Base-by-base conservation (phyloP, 1,140 invertebrate species). In the Himalopsyche phryganea region DNA sequence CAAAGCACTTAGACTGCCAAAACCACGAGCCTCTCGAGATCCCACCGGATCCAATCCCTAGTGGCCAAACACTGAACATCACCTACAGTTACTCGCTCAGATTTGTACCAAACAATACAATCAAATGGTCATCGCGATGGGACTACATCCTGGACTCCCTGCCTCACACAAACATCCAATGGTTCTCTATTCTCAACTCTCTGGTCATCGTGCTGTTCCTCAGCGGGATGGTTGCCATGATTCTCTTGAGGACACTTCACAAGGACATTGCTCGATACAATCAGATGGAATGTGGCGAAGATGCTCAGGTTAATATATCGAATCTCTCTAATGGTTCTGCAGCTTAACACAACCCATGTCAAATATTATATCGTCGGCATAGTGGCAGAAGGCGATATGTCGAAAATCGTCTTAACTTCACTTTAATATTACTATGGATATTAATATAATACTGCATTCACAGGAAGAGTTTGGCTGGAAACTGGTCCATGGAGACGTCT, bases 401-500 rank as follows among this genome's bases (percentile, higher is more conserved):
- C 23, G 23, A n/a, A 28, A 28, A 28, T 28, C 9, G 9, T 28
- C 23, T 28, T 28, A 28, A n/a, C n/a, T n/a, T n/a, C n/a, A n/a
- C n/a, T n/a, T n/a, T n/a, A n/a, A n/a, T n/a, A n/a, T n/a, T n/a
- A n/a, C n/a, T 47, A 6, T 17, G 23, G 13, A 13, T 42, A 40
- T 52, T 42, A 7, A 13, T 7, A 42, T 41, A 52, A 18, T 41
- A 15, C 18, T 52, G 14, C 7, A 32, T 9, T 19, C 15, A 1
- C 85, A 97, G 80, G 97, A 99, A 78, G 96, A 98, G 73, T 98
- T 98, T 80, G 96, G 97, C 15, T 99, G 97, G 97, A 99, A 99
- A 78, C 77, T 99, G 36, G 93, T 97, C 1, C 94, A 97, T 70
- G 94, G 94, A 10, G 94, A 97, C 76, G 92, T 96, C 0, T 97